Conservation (phyloP, 2,888 invertebrate species). For the Falcaria lacertinaria region DNA sequence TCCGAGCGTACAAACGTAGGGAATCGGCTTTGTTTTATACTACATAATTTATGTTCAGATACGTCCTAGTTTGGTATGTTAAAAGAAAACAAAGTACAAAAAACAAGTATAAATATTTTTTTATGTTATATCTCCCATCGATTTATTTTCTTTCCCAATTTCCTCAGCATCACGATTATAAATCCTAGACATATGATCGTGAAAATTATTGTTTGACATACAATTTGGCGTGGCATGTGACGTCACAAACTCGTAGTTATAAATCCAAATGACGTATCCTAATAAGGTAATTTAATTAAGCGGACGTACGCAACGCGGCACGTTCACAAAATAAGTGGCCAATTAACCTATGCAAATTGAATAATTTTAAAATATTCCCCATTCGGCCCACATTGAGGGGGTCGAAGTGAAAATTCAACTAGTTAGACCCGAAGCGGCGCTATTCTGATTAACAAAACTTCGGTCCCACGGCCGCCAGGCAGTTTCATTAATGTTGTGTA, state of each 20-base stretch:
- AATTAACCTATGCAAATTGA: constrained; percentile 60
- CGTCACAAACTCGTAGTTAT: background rate
- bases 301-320: constrained; percentile 19
- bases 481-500: constrained; percentile 52
- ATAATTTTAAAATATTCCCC: constrained; percentile 61
- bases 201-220: background rate
- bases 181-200: too few relatives aligned
- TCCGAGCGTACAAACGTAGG: too few relatives aligned
- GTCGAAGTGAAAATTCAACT: constrained; percentile 53
- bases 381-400: constrained; percentile 40
- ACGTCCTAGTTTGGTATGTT: too few relatives aligned
- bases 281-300: constrained; percentile 14
- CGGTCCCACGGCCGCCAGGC: constrained; percentile 36
- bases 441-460: constrained; percentile 69
- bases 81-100: too few relatives aligned
- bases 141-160: too few relatives aligned
- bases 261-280: background rate
- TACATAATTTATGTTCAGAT: too few relatives aligned
- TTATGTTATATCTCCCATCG: too few relatives aligned
- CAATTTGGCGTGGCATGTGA: background rate
- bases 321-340: constrained; percentile 38
- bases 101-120: too few relatives aligned
- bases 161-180: too few relatives aligned
- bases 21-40: too few relatives aligned
- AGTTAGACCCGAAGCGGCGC: constrained; percentile 46